These are phyloP conservation scores for Nasonia giraulti DNA, from an alignment of 1,140 invertebrate species.

Conservation along the genomic window DNA sequence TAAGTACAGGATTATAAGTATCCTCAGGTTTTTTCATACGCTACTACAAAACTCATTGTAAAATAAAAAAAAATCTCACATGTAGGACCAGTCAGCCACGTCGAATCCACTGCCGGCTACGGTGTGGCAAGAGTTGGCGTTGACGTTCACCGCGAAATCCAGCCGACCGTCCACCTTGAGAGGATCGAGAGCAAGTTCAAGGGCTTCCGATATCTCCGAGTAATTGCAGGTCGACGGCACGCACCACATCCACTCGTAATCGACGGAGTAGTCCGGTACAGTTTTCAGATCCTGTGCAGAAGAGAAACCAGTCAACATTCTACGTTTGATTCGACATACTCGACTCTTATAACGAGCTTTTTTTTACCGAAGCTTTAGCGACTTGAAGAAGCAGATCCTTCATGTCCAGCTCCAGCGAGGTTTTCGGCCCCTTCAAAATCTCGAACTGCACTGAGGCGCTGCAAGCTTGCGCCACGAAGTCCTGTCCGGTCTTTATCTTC, in stretches of 20 bases:
- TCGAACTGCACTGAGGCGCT: slow-evolving; percentile 60
- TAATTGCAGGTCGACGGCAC: slow-evolving; percentile 63
- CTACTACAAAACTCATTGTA: no score
- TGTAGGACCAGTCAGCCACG: slow-evolving; percentile 61
- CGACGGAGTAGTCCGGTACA: slow-evolving; percentile 46
- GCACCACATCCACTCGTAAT: slow-evolving; percentile 66
- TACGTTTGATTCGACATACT: not conserved
- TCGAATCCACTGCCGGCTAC: slow-evolving; percentile 48
- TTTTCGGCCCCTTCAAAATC: slow-evolving; percentile 50
- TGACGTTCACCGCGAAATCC: slow-evolving; percentile 58
- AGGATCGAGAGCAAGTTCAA: slow-evolving; percentile 59
- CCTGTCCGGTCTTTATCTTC: slow-evolving; percentile 57
- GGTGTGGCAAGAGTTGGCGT: slow-evolving; percentile 58
- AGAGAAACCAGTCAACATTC: not conserved
- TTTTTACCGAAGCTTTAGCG: slow-evolving; percentile 63
- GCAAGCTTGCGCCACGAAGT: slow-evolving; percentile 64
- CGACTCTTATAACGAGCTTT: not conserved
- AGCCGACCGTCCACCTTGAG: slow-evolving; percentile 60
- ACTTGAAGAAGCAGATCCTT: slow-evolving; percentile 59
- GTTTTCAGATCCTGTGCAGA: slow-evolving; percentile 55
- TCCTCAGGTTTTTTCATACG: not conserved
- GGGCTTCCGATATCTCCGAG: slow-evolving; percentile 56
- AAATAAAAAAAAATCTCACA: slow-evolving; percentile 52
- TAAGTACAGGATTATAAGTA: not conserved
- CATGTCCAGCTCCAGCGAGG: slow-evolving; percentile 51